Evolutionary conservation across 2,113 vertebrate genomes (phyloP).

Genomic region (Cyprinus carpio): DNA sequence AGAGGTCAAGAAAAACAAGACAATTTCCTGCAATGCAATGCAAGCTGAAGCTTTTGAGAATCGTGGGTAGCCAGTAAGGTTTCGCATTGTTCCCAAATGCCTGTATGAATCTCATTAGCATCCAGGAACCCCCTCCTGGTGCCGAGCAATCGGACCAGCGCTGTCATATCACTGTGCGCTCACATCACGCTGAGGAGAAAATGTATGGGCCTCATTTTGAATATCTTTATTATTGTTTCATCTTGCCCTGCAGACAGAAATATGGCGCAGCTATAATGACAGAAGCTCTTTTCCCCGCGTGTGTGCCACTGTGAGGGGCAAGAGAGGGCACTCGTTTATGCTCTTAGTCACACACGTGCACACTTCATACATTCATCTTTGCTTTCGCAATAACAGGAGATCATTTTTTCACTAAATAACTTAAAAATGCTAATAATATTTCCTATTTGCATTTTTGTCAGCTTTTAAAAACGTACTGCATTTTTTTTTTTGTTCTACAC

Average conservation of each 20-base stretch:
- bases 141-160: conserved; percentile 10
- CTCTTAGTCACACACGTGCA: conserved; percentile 43
- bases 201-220: conserved; percentile 63
- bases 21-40: not conserved
- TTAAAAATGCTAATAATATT: conserved; percentile 8
- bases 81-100: conserved; percentile 14
- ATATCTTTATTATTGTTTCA: conserved; percentile 67
- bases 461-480: too few relatives aligned
- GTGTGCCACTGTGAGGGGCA: conserved; percentile 42
- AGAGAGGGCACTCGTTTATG: conserved; percentile 24
- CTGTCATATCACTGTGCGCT: conserved; percentile 62
- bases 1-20: not conserved
- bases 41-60: not conserved
- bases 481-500: too few relatives aligned
- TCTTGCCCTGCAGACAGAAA: conserved; percentile 68
- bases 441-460: not conserved
- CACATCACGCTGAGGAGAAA: conserved; percentile 68
- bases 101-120: conserved; percentile 62
- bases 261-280: conserved; percentile 69
- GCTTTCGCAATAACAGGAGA: not conserved
- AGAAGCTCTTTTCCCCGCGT: conserved; percentile 69
- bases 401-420: not conserved
- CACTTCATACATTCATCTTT: conserved; percentile 12
- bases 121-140: conserved; percentile 58
- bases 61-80: not conserved